A percentile compares a stretch with the other conserved stretches of the same genome.
Evolutionary conservation across 1,140 invertebrate genomes (phyloP).

Genomic region (Colletes gigas): DNA sequence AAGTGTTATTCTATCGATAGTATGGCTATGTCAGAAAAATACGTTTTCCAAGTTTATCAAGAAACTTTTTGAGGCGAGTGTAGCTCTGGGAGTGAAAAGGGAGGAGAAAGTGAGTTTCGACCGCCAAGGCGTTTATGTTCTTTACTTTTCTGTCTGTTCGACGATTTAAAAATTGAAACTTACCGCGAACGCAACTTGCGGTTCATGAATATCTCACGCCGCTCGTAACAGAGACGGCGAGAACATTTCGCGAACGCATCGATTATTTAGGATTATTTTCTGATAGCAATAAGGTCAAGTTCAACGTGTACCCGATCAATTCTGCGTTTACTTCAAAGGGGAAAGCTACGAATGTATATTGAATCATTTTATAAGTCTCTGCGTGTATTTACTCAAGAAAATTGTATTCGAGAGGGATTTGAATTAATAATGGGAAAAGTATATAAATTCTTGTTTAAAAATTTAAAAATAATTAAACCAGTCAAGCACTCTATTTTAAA

Average conservation of each 20-base stretch:
- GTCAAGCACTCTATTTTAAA: too few species aligned
- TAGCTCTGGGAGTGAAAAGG: neutral
- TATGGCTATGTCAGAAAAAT: too few species aligned
- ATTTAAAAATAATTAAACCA: too few species aligned
- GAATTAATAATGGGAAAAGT: too few species aligned
- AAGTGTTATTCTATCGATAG: too few species aligned
- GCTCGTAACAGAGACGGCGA: neutral
- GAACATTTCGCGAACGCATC: neutral
- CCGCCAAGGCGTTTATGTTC: constrained; percentile 20
- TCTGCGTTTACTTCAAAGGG: too few species aligned
- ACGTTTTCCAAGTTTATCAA: too few species aligned
- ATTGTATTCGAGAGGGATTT: too few species aligned
- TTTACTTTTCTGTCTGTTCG: constrained; percentile 26
- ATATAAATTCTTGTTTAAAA: too few species aligned
- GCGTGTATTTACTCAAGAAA: too few species aligned
- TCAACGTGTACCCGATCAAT: neutral
- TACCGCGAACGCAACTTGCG: constrained; percentile 20
- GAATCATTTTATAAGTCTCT: too few species aligned
- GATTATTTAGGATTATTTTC: constrained; percentile 21
- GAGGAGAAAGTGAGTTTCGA: constrained; percentile 31
- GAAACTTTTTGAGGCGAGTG: neutral
- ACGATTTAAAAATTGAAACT: constrained; percentile 50
- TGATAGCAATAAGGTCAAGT: neutral
- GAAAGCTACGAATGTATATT: too few species aligned
- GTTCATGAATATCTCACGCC: constrained; percentile 38